These are phyloP conservation scores for Syndactyla subalaris DNA, from an alignment of 2,797 vertebrate genomes.

Conservation along the genomic window DNA sequence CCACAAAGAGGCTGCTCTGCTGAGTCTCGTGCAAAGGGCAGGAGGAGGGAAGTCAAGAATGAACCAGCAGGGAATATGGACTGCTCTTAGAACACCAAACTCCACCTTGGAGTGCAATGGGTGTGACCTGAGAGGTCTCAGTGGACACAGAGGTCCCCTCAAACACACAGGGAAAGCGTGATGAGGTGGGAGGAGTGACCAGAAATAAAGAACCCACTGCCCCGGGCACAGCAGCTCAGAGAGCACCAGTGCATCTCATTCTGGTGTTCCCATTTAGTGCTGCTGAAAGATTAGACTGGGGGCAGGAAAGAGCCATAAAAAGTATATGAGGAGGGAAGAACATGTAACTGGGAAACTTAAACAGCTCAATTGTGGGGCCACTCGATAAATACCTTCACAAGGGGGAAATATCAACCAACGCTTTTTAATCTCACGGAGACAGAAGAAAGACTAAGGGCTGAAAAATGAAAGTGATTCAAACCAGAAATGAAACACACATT, in stretches of 20 bases:
- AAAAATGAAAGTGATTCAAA: conserved; percentile 71
- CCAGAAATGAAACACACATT: conserved; percentile 68
- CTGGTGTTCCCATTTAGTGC: background rate
- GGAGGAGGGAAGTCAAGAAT: background rate
- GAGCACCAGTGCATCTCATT: background rate
- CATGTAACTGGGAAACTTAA: conserved; percentile 34
- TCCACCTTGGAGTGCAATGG: background rate
- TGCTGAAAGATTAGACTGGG: conserved; percentile 36
- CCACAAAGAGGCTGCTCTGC: background rate
- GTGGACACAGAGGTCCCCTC: background rate
- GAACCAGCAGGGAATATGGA: background rate
- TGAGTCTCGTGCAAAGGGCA: background rate
- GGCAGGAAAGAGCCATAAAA: conserved; percentile 57
- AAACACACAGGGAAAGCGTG: background rate
- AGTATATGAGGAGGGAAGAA: conserved; percentile 45
- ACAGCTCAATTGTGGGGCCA: conserved; percentile 55
- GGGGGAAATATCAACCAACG: conserved; percentile 60
- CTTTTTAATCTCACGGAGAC: conserved; percentile 66
- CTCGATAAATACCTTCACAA: conserved; percentile 56
- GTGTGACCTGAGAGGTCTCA: background rate
- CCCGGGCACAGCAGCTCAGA: background rate
- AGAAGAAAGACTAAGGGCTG: conserved; percentile 62
- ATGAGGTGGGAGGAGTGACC: background rate
- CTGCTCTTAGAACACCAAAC: background rate
- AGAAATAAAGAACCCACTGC: background rate